These are phyloP conservation scores for Drosophila cyrtoloma DNA, from an alignment of 2,888 invertebrate species.

Conservation along the genomic window DNA sequence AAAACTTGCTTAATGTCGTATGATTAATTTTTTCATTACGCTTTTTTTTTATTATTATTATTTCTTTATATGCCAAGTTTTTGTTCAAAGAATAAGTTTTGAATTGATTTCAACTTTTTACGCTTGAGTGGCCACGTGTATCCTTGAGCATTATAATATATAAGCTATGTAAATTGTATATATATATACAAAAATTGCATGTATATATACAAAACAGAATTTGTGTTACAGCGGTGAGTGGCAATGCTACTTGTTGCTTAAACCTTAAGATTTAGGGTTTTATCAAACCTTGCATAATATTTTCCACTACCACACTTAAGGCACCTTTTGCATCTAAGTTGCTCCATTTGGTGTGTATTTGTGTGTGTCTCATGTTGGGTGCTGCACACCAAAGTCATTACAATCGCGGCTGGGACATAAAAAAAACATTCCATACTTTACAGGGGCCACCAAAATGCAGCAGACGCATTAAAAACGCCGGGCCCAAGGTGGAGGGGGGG, in stretches of 20 bases:
- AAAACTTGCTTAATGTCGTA: not conserved
- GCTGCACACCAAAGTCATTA: conserved; percentile 40
- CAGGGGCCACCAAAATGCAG: conserved; percentile 44
- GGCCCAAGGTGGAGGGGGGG: conserved; percentile 7
- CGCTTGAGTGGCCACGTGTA: not conserved
- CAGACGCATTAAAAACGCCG: conserved; percentile 53
- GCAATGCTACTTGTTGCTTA: not conserved
- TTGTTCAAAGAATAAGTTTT: not conserved
- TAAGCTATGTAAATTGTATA: not conserved
- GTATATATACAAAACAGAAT: not conserved
- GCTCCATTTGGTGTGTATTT: conserved; percentile 18
- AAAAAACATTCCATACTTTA: conserved; percentile 28
- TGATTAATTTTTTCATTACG: conserved; percentile 2
- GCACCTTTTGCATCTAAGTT: conserved; percentile 19
- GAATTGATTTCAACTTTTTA: not conserved
- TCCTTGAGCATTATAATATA: not conserved
- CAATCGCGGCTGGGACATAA: conserved; percentile 8
- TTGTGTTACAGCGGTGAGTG: not conserved
- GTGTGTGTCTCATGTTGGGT: conserved; percentile 21
- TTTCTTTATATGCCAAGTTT: not conserved
- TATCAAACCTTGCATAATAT: not conserved
- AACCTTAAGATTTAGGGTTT: not conserved
- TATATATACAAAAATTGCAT: no score
- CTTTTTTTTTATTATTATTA: not conserved
- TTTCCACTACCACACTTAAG: not conserved